These are phyloP conservation scores for Acanthococcus lagerstroemiae DNA, from an alignment of 2,888 invertebrate species.

Conservation along the genomic window DNA sequence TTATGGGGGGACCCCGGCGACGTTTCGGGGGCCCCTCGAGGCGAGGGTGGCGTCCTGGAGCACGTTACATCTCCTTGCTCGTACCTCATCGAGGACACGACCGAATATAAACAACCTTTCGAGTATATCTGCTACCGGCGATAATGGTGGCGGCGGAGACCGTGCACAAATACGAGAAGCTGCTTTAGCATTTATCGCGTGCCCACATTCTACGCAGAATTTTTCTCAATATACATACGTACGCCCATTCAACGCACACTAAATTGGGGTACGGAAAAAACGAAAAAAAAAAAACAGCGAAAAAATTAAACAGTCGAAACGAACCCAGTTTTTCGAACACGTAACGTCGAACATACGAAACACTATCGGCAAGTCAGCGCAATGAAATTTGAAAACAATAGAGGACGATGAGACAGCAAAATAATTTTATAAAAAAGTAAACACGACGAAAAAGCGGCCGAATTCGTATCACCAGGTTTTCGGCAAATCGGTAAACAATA, in stretches of 20 bases:
- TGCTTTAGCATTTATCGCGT: too few relatives aligned
- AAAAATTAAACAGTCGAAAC: too few relatives aligned
- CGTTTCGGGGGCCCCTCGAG: conserved; percentile 48
- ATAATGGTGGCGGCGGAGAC: not conserved
- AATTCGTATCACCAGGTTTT: too few relatives aligned
- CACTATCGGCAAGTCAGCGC: conserved; percentile 28
- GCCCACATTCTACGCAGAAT: too few relatives aligned
- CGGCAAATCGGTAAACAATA: not conserved
- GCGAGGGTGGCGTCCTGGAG: conserved; percentile 47
- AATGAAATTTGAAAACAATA: not conserved
- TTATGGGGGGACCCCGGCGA: conserved; percentile 35
- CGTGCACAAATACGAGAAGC: too few relatives aligned
- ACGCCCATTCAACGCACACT: too few relatives aligned
- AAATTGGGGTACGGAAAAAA: conserved; percentile 13
- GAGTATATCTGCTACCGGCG: not conserved
- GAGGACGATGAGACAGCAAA: not conserved
- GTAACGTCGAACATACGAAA: not conserved
- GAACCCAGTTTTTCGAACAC: not conserved
- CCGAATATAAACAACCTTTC: too few relatives aligned
- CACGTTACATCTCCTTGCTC: conserved; percentile 50
- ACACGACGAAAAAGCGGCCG: too few relatives aligned
- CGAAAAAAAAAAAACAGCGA: not conserved
- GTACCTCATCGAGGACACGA: conserved; percentile 56
- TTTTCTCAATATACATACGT: too few relatives aligned
- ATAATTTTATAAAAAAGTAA: too few relatives aligned